Percentiles rank a stretch among this genome's conserved stretches.
phyloP scores from a whole-genome alignment of 2,888 invertebrate species.

The Melangyna quadrimaculata region DNA sequence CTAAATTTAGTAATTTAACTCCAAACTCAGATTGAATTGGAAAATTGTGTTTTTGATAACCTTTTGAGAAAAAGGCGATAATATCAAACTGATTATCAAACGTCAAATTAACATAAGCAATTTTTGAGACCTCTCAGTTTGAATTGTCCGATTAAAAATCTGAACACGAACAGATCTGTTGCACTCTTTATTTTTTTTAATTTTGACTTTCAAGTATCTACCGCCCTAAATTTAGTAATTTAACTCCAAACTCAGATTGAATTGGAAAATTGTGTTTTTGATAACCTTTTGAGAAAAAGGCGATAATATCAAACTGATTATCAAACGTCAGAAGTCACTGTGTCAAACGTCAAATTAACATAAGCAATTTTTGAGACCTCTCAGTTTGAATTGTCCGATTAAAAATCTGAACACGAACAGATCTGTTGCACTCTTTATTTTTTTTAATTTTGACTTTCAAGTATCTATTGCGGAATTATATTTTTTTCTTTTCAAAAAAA shows the following conservation, averaged over 20 bases:
- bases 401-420: neutral
- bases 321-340: neutral
- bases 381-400: neutral
- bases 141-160: neutral
- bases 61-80: too few relatives aligned
- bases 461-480: too few relatives aligned
- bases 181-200: neutral
- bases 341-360: neutral
- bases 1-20: too few relatives aligned
- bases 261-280: too few relatives aligned
- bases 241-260: too few relatives aligned
- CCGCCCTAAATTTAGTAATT: too few relatives aligned
- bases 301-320: too few relatives aligned
- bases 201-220: too few relatives aligned
- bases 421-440: neutral
- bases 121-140: neutral
- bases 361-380: neutral
- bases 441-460: neutral
- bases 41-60: too few relatives aligned
- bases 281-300: too few relatives aligned
- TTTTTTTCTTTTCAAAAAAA: neutral
- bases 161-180: neutral
- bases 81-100: too few relatives aligned
- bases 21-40: too few relatives aligned
- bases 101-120: neutral